phyloP scores from a whole-genome alignment of 2,113 vertebrate species.

The Leucoraja erinaceus region DNA sequence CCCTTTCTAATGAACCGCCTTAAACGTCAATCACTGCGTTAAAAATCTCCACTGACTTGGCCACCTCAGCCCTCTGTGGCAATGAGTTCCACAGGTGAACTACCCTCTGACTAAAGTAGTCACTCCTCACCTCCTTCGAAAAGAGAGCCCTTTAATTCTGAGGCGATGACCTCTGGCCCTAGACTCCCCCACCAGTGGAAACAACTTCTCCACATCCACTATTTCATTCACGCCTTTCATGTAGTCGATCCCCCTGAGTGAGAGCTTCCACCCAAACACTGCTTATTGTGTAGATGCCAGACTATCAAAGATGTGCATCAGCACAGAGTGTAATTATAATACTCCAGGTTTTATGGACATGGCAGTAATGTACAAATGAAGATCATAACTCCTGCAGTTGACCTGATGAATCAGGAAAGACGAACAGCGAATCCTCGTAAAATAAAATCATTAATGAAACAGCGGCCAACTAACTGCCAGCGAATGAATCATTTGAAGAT shows the following conservation, averaged over 20 bases:
- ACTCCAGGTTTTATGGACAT: background rate
- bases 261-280: background rate
- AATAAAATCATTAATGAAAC: background rate
- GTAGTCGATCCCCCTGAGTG: background rate
- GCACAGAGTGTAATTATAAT: background rate
- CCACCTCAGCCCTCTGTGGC: no score
- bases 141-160: no score
- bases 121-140: no score
- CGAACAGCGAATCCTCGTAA: background rate
- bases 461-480: background rate
- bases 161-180: no score
- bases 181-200: no score
- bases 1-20: no score
- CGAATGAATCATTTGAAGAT: slow-evolving; percentile 29
- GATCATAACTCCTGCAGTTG: slow-evolving; percentile 7
- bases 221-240: no score
- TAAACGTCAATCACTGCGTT: no score
- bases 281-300: background rate
- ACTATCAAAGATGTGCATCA: background rate
- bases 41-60: no score
- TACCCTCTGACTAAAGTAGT: no score
- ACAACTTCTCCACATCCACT: no score
- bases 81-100: no score
- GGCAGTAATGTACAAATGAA: background rate
- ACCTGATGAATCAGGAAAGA: slow-evolving; percentile 19